phyloP scores from a whole-genome alignment of 1,140 invertebrate species.

The Euura saliciscinereae region DNA sequence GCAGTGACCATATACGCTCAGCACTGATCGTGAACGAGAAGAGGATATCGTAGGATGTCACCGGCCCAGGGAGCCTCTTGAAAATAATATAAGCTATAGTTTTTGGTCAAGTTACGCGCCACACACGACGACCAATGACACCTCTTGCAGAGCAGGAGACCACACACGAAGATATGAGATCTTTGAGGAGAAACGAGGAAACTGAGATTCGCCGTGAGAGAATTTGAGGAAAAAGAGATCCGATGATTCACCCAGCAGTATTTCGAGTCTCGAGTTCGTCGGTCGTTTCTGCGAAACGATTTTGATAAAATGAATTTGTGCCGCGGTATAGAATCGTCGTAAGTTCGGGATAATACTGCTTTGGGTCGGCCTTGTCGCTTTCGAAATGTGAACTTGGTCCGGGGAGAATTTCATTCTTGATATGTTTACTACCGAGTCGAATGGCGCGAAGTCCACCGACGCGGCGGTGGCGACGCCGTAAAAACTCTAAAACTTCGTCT shows the following conservation, averaged over 20 bases:
- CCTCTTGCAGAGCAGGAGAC: not conserved
- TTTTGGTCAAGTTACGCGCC: not conserved
- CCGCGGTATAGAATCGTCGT: too few species aligned
- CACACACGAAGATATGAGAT: not conserved
- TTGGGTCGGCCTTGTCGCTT: too few species aligned
- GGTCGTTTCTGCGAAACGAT: too few species aligned
- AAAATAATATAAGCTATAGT: not conserved
- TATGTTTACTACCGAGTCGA: conserved; percentile 7
- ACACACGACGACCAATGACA: conserved; percentile 1
- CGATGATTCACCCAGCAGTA: too few species aligned
- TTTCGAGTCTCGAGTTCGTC: too few species aligned
- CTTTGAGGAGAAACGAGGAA: not conserved
- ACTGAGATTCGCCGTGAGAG: too few species aligned
- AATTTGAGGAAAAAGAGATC: too few species aligned
- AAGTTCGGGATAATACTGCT: too few species aligned
- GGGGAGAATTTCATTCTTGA: not conserved
- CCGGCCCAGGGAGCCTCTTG: not conserved
- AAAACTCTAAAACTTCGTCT: not conserved
- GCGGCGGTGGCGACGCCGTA: not conserved
- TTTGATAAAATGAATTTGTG: too few species aligned
- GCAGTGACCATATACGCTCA: conserved; percentile 3
- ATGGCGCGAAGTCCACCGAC: not conserved
- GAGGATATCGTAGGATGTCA: conserved; percentile 2
- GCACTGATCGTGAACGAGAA: not conserved
- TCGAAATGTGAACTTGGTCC: not conserved